Percentiles rank a stretch among this genome's conserved stretches.
These are phyloP conservation scores for Prionace glauca DNA, from an alignment of 2,797 vertebrate genomes.

Conservation along the genomic window DNA sequence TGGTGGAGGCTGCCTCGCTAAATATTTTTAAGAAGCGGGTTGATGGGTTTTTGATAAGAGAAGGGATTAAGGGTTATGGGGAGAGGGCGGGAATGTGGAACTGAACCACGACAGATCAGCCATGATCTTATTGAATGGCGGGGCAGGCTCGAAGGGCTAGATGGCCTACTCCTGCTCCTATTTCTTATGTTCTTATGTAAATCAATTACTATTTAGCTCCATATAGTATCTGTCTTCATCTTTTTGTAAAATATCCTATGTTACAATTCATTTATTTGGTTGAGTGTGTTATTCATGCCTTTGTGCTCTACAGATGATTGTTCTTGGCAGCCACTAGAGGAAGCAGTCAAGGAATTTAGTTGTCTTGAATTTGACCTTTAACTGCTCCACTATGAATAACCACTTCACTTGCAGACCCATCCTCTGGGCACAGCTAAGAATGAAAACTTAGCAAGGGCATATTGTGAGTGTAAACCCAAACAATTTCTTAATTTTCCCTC, in stretches of 20 bases:
- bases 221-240: neutral
- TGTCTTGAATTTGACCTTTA: neutral
- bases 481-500: neutral
- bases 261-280: neutral
- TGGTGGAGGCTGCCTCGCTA: too few species aligned
- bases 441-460: neutral
- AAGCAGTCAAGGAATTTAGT: neutral
- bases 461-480: neutral
- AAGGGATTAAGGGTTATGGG: too few species aligned
- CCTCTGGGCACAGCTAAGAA: neutral
- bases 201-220: neutral
- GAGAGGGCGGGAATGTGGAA: too few species aligned
- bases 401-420: neutral
- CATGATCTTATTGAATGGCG: too few species aligned
- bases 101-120: too few species aligned
- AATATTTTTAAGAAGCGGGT: too few species aligned
- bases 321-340: neutral
- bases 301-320: neutral
- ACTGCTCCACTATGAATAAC: neutral
- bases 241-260: neutral
- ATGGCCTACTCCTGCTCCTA: too few species aligned
- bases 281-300: neutral
- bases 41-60: too few species aligned
- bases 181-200: too few species aligned
- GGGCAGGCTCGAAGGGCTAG: too few species aligned